Conservation (phyloP, 1,140 invertebrate genomes). For the Zaprionus kolodkinae region DNA sequence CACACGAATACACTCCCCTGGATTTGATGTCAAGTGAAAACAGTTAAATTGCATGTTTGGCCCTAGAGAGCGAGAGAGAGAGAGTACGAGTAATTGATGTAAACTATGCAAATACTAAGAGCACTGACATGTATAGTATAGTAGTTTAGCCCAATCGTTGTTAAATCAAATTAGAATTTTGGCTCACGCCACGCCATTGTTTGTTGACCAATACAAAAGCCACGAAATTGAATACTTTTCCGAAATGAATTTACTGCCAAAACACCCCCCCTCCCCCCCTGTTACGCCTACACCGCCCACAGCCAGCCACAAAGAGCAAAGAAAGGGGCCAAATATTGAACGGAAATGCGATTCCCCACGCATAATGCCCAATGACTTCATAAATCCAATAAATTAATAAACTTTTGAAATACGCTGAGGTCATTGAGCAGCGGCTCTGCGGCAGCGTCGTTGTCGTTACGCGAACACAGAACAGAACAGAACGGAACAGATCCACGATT, state of each 20-base stretch:
- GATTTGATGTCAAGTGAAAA: conserved; percentile 15
- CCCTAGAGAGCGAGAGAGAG: not conserved
- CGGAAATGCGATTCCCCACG: conserved; percentile 70
- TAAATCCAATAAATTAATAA: conserved; percentile 82
- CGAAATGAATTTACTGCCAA: conserved; percentile 55
- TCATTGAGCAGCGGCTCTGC: conserved; percentile 58
- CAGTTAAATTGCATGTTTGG: conserved; percentile 28
- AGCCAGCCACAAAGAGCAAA: too few relatives aligned
- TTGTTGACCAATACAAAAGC: conserved; percentile 38
- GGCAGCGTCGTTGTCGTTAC: conserved; percentile 22
- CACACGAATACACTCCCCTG: not conserved
- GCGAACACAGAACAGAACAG: conserved; percentile 5
- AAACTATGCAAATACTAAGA: conserved; percentile 32
- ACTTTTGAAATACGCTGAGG: conserved; percentile 81
- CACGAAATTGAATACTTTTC: conserved; percentile 72
- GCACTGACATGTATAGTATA: not conserved
- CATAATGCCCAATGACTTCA: conserved; percentile 78
- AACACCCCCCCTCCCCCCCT: not conserved
- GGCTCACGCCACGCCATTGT: conserved; percentile 13
- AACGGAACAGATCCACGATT: conserved; percentile 29
- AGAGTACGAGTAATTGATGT: conserved; percentile 30
- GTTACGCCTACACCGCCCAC: not conserved
- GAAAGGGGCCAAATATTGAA: not conserved
- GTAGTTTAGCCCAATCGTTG: conserved; percentile 54
- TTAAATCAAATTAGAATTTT: conserved; percentile 73